Evolutionary conservation across 1,140 invertebrate genomes (phyloP), one percentile per base, ranked within the genome.

Genomic region (Drosophila nigromelanica): DNA sequence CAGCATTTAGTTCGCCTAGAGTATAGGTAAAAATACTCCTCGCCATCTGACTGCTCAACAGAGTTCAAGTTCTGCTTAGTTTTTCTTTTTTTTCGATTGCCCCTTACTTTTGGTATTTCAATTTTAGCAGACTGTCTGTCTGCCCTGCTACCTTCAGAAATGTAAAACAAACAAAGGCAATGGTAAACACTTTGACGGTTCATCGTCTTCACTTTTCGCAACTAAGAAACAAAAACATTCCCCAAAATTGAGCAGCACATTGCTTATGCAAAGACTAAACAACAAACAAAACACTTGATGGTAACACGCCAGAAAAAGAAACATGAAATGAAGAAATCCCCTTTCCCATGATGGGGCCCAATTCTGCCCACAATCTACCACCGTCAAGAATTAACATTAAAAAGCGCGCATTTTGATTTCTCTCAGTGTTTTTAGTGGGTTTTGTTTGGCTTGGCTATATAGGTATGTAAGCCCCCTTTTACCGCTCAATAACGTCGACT

Each of bases 361-460:
- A 24, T 24, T 24, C 21, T 24, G 12, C 18, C 5, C 24, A 3
- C n/a, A n/a, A 33, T 6, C 4, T 30, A 4, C 30, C 56, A 18
- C 21, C 10, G 14, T 6, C 15, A 12, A 35, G 73, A 75, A 76
- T 78, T 72, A 78, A 71, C 73, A 78, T 76, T 72, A 59, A 71
- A 69, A 72, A 42, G 51, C 75, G 73, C 73, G 67, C 66, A 74
- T 60, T 63, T 64, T 70, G 72, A 77, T 77, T 77, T 74, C 59
- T 69, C 39, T 55, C 43, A 37, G 60, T 51, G 51, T 63, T 27
- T 50, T 64, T 71, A 27, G 52, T 67, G 48, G 50, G 18, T 52
- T 45, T 15, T 62, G 4, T 15, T 33, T 12, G 14, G 24, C 18
- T 72, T 6, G 30, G 14, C 40, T 40, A 18, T 47, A 6, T 7